Evolutionary conservation across 1,140 invertebrate species (phyloP).

Genomic region (Neodiprion pinetum): DNA sequence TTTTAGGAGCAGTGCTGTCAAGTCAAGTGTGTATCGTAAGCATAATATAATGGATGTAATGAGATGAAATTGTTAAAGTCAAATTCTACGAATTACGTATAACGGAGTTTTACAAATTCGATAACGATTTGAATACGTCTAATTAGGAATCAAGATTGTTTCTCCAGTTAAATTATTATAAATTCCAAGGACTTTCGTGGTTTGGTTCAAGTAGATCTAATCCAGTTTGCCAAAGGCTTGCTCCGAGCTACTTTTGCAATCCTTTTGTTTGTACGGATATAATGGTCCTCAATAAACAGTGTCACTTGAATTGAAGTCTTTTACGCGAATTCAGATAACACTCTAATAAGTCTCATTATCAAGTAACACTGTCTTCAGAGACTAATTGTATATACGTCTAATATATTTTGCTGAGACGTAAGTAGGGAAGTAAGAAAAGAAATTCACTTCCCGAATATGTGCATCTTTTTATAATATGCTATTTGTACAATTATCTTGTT

Average conservation of each 20-base stretch:
- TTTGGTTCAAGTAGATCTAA: too few species aligned
- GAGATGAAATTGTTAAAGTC: not conserved
- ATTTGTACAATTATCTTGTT: conserved; percentile 46
- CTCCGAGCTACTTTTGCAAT: not conserved
- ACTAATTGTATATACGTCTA: too few species aligned
- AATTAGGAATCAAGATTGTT: not conserved
- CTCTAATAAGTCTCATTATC: too few species aligned
- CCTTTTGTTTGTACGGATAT: not conserved
- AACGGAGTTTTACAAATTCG: too few species aligned
- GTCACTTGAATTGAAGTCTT: too few species aligned
- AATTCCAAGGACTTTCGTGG: too few species aligned
- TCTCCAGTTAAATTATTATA: too few species aligned
- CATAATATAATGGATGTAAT: not conserved
- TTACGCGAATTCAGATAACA: too few species aligned
- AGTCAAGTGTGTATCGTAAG: not conserved
- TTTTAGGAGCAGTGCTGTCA: not conserved
- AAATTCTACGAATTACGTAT: not conserved
- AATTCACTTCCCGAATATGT: not conserved
- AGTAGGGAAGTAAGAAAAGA: not conserved
- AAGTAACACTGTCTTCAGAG: too few species aligned
- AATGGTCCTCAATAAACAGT: not conserved
- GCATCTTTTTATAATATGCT: conserved; percentile 39
- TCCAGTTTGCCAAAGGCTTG: not conserved
- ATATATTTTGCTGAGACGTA: not conserved
- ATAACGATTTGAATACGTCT: not conserved